Conservation (phyloP, 1,140 invertebrate genomes). For the Camponotus floridanus region DNA sequence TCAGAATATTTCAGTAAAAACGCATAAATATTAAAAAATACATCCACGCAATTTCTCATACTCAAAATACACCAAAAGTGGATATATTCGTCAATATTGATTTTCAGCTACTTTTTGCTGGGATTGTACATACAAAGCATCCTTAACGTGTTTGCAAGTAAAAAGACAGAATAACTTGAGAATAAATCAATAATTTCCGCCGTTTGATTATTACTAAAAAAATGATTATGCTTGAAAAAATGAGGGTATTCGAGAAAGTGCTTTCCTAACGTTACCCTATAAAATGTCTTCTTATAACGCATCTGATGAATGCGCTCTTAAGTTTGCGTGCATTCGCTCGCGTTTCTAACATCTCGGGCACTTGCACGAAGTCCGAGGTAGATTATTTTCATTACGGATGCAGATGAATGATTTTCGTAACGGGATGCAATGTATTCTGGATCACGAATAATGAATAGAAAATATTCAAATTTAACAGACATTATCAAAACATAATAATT, state of each 20-base stretch:
- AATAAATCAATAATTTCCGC: neutral
- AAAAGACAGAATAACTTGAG: neutral
- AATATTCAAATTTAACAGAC: slow-evolving; percentile 26
- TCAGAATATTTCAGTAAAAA: too few species aligned
- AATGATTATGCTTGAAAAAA: neutral
- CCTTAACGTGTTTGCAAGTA: too few species aligned
- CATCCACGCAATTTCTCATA: too few species aligned
- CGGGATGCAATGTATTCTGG: neutral
- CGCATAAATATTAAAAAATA: too few species aligned
- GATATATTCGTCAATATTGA: too few species aligned
- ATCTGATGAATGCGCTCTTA: slow-evolving; percentile 36
- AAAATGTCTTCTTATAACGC: slow-evolving; percentile 21
- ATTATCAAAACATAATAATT: neutral
- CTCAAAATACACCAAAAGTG: too few species aligned
- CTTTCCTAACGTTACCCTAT: slow-evolving; percentile 32
- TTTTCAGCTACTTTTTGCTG: too few species aligned
- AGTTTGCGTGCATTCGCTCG: slow-evolving; percentile 47
- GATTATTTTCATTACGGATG: slow-evolving; percentile 49
- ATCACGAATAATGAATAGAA: slow-evolving; percentile 22
- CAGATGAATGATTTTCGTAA: slow-evolving; percentile 52
- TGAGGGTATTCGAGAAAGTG: neutral
- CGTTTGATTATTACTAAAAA: neutral
- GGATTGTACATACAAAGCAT: too few species aligned
- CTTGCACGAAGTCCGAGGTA: neutral
- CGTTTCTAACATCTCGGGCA: slow-evolving; percentile 41